Base-by-base conservation (phyloP, 2,797 vertebrate genomes). In the Chelon labrosus region DNA sequence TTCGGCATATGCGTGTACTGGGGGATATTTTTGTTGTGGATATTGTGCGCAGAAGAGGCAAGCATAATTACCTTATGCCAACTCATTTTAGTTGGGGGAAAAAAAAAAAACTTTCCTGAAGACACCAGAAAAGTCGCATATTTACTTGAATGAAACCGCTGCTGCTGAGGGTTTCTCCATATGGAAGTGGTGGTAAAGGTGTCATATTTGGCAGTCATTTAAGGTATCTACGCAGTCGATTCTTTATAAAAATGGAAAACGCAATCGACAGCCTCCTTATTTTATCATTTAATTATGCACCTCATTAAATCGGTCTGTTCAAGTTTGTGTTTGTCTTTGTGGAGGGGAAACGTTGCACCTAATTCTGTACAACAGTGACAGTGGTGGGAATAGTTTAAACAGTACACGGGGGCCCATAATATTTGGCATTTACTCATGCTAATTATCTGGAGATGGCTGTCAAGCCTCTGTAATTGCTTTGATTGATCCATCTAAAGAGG, bases 401-500 rank as follows among this genome's bases (percentile, higher is more conserved):
- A 77, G 63, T 65, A 66, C 56, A 65, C 55, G 20, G 51, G 25
- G 77, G 64, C 66, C 53, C 53, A 74, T 75, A 84, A 86, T 83
- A 80, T 91, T 90, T 90, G 79, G 73, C 76, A 77, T 80, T 91
- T 76, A 75, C 62, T 70, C 78, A 63, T 72, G 52, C 70, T 85
- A 88, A 90, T 93, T 89, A 89, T 85, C 75, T 79, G 44, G 78
- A 85, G 77, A 72, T 51, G 62, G 19, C 74, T 87, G 84, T 90
- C 78, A 76, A 75, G 69, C 52, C 58, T 82, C 42, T 79, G 11
- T 90, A 89, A 88, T 90, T 90, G 79, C 83, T 86, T 75, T 88
- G 80, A 92, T 84, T 89, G 86, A 89, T 87, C 65, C 75, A 77
- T 91, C 70, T 75, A 66, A 90, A 88, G 77, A 89, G 52, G 61